Base-by-base conservation (phyloP, 2,888 invertebrate species). In the Drosophila koepferae region DNA sequence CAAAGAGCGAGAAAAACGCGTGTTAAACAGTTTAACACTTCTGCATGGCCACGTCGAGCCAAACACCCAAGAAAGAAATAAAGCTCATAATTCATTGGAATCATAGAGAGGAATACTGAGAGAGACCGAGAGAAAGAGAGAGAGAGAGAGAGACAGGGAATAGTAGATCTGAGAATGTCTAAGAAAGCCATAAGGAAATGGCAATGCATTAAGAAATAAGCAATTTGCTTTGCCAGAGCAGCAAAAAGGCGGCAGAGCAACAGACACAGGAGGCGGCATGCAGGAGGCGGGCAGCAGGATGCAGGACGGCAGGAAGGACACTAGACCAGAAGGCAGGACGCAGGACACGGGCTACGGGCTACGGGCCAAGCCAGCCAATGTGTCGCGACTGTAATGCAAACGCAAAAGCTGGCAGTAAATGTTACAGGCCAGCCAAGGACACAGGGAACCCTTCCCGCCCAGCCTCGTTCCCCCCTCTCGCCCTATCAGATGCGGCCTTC, bases 1-100 rank as follows among this genome's bases (percentile, higher is more conserved):
- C 66, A 41, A 10, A 63, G 20, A 59, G 56, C 60, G 49, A 53
- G 53, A 74, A 89, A 88, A 86, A 77, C 59, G 76, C 88, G 90
- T 82, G 84, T 77, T 90, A 89, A 87, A 89, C 90, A 72, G 82
- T 87, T 87, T 90, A 89, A 85, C 87, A 87, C 87, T 87, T 87
- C 87, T 89, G 90, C 90, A 61, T 90, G 89, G 84, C 46, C 78
- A 80, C 80, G 69, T 63, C 71, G 72, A 43, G 51, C 41, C 49
- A 34, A 68, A 66, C 74, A 72, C 66, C 74, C 78, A 70, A 72
- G 53, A 71, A 51, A 69, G 69, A 82, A 80, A 66, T 61, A 46
- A 63, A 61, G 56, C 74, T 74, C 89, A 86, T 89, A 89, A 86
- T 85, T 86, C 86, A 86, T 87, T 70, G 68, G 63, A 55, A 63